A percentile compares a stretch with the other conserved stretches of the same genome.
phyloP scores from a whole-genome alignment of 2,888 invertebrate genomes.

The Oxytorus armatus region DNA sequence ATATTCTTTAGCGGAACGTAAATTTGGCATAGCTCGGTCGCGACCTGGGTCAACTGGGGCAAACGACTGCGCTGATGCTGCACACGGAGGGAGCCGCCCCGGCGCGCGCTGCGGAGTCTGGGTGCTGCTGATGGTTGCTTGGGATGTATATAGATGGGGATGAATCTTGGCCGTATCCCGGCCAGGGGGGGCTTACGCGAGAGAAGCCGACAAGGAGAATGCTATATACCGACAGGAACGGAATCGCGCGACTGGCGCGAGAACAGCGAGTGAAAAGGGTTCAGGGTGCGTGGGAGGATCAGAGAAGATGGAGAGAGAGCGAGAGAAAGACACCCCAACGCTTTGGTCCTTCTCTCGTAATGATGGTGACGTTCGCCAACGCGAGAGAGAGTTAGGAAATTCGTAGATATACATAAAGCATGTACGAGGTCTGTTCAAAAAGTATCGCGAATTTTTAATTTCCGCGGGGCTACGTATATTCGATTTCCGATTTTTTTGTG shows the following conservation, averaged over 20 bases:
- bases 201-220: conserved; percentile 28
- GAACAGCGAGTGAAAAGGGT: conserved; percentile 64
- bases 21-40: conserved; percentile 65
- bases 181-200: conserved; percentile 26
- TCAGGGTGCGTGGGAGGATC: conserved; percentile 48
- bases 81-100: conserved; percentile 81
- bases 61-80: conserved; percentile 77
- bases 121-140: conserved; percentile 69
- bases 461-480: too few relatives aligned
- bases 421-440: too few relatives aligned
- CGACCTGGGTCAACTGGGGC: conserved; percentile 80
- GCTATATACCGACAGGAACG: conserved; percentile 43
- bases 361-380: conserved; percentile 75
- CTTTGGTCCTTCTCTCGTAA: conserved; percentile 67
- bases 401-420: conserved; percentile 26
- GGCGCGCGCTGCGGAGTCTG: conserved; percentile 72
- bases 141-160: conserved; percentile 78
- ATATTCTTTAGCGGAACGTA: conserved; percentile 44
- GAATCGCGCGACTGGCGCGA: conserved; percentile 52
- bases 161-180: conserved; percentile 69
- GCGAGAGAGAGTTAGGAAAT: conserved; percentile 47
- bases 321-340: not conserved
- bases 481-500: too few relatives aligned
- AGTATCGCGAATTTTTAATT: too few relatives aligned
- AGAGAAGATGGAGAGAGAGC: conserved; percentile 13